Percentiles rank a stretch among this genome's conserved stretches.
phyloP scores from a whole-genome alignment of 2,113 vertebrate species.

The Elanoides forficatus region DNA sequence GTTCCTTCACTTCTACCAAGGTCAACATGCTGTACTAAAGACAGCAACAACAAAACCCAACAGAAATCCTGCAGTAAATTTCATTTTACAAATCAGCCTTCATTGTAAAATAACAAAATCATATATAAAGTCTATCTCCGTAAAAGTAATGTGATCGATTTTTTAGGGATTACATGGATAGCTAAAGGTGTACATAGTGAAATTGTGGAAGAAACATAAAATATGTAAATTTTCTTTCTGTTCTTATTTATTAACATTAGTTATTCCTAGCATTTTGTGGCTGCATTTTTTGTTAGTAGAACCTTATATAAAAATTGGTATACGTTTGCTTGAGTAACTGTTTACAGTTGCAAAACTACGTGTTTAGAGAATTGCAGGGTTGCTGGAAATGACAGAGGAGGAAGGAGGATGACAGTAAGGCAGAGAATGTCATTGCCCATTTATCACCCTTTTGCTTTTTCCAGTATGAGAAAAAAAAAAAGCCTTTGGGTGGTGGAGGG shows the following conservation, averaged over 20 bases:
- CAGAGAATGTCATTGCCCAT: not conserved
- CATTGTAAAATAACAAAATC: not conserved
- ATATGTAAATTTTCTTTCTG: not conserved
- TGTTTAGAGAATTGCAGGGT: not conserved
- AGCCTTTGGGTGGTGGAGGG: fast-evolving
- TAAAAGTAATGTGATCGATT: not conserved
- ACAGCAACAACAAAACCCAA: not conserved
- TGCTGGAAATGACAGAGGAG: not conserved
- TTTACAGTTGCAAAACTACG: not conserved
- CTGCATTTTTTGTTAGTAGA: not conserved
- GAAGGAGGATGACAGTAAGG: not conserved
- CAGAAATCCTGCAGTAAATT: not conserved
- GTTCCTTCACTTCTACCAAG: not conserved
- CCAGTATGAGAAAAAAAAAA: not conserved
- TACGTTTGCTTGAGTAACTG: not conserved
- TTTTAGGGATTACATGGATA: not conserved
- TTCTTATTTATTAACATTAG: not conserved
- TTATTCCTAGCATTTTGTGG: not conserved
- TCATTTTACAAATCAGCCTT: not conserved
- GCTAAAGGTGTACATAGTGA: not conserved
- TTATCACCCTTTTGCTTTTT: not conserved
- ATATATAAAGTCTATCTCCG: not conserved
- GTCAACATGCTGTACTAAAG: not conserved
- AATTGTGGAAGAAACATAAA: not conserved
- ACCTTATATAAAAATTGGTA: fast-evolving